Conservation (phyloP, 2,888 invertebrate genomes). For the Nebria salina region DNA sequence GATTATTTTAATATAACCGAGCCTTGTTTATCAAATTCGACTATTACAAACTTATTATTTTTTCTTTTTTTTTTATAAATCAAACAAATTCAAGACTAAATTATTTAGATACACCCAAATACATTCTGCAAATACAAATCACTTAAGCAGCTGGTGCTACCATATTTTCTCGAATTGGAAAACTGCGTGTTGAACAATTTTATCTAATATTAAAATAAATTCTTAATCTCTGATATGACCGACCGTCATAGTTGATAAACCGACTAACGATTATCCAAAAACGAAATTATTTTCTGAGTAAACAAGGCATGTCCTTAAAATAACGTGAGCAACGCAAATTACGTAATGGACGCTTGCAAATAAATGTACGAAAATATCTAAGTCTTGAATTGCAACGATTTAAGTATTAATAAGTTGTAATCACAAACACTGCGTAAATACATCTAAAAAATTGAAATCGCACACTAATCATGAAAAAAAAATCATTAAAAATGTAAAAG, state of each 20-base stretch:
- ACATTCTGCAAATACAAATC: neutral
- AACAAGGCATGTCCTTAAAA: neutral
- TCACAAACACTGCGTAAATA: neutral
- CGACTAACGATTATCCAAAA: too few species aligned
- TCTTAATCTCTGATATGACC: neutral
- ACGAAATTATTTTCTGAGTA: neutral
- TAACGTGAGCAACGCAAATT: neutral
- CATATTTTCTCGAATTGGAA: neutral
- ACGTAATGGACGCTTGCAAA: neutral
- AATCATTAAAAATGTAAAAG: neutral
- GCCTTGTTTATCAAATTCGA: neutral
- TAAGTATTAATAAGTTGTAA: neutral
- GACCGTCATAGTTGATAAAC: neutral
- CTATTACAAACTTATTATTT: too few species aligned
- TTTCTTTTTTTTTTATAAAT: too few species aligned
- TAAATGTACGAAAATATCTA: neutral
- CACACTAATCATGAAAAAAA: neutral
- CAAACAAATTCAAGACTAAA: neutral
- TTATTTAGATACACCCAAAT: neutral
- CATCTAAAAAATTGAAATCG: neutral
- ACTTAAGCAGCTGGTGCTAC: neutral
- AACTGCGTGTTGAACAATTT: neutral
- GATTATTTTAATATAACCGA: neutral
- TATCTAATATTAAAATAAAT: neutral
- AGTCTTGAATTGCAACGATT: neutral